phyloP scores from a whole-genome alignment of 2,797 vertebrate genomes.

The Otolemur crassicaudatus region DNA sequence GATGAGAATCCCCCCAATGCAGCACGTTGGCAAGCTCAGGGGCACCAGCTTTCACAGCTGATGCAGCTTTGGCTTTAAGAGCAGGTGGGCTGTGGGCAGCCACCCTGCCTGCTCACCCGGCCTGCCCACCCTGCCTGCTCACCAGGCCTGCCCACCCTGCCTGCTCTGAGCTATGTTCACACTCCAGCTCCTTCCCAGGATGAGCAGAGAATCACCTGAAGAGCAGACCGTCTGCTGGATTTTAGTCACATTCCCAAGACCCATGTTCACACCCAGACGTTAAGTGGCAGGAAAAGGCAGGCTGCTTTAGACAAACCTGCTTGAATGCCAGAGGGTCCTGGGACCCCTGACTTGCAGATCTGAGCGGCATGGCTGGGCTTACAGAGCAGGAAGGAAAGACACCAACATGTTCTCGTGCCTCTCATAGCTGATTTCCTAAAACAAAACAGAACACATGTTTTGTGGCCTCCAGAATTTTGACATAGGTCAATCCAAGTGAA shows the following conservation, averaged over 20 bases:
- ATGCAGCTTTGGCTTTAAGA: background rate
- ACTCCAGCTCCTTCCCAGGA: conserved; percentile 67
- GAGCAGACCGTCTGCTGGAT: conserved; percentile 68
- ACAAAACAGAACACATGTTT: background rate
- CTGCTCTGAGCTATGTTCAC: background rate
- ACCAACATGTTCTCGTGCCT: background rate
- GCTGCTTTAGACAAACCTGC: background rate
- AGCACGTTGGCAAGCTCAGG: rapidly evolving
- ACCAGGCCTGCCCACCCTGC: too few species aligned
- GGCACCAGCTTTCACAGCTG: background rate
- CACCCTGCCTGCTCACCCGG: too few species aligned
- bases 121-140: background rate
- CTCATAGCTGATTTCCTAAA: background rate
- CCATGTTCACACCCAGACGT: conserved; percentile 61
- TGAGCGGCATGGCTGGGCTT: background rate
- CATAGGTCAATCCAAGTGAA: too few species aligned
- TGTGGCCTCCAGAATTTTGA: background rate
- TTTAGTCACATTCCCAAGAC: conserved; percentile 71
- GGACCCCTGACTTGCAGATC: background rate
- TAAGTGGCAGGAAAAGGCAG: conserved; percentile 63
- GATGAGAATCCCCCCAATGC: background rate
- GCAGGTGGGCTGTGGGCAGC: background rate
- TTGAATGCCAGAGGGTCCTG: background rate
- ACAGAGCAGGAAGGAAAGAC: background rate
- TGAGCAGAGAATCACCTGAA: conserved; percentile 78